phyloP scores from a whole-genome alignment of 2,113 vertebrate species.

The Pelobates fuscus region DNA sequence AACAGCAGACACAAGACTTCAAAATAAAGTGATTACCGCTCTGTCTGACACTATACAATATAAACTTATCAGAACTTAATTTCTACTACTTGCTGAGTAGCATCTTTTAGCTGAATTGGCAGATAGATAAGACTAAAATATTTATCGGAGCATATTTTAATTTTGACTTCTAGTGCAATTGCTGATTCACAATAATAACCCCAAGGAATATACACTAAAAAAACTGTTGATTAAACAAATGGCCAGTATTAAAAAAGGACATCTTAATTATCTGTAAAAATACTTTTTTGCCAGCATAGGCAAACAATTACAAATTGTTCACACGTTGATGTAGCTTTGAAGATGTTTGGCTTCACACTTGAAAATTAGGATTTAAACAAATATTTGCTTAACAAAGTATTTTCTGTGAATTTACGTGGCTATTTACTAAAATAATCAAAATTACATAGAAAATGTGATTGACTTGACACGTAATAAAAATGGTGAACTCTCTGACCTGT shows the following conservation, averaged over 20 bases:
- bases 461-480: too few species aligned
- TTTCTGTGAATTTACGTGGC: too few species aligned
- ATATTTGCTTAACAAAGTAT: constrained; percentile 51
- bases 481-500: too few species aligned
- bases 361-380: constrained; percentile 54
- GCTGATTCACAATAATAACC: constrained; percentile 34
- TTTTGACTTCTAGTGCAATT: constrained; percentile 42
- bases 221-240: constrained; percentile 52
- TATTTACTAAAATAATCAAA: too few species aligned
- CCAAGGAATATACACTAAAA: constrained; percentile 34
- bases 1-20: too few species aligned
- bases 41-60: not conserved
- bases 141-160: constrained; percentile 50
- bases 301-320: constrained; percentile 52
- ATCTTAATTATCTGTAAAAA: constrained; percentile 53
- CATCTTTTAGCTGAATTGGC: constrained; percentile 14
- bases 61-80: not conserved
- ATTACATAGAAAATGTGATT: too few species aligned
- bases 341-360: constrained; percentile 45
- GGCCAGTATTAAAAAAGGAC: constrained; percentile 48
- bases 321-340: constrained; percentile 40
- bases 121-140: constrained; percentile 44
- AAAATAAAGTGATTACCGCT: too few species aligned
- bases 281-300: constrained; percentile 40
- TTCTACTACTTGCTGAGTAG: constrained; percentile 12